Percentiles rank a stretch among this genome's conserved stretches.
Conservation (phyloP, 2,888 invertebrate species). For the Cheilosia variabilis region DNA sequence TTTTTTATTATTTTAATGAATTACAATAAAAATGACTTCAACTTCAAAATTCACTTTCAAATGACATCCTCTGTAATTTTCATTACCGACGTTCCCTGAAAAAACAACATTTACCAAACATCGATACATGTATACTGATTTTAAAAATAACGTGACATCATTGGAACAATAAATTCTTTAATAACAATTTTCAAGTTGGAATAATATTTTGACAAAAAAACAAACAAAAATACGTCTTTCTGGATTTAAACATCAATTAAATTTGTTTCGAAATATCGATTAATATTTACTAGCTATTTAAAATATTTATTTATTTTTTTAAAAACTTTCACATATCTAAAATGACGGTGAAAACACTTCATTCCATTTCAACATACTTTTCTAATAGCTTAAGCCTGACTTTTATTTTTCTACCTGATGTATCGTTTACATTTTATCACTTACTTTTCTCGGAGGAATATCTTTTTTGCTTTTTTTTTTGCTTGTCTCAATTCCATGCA, state of each 20-base stretch:
- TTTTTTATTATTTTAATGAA: constrained; percentile 47
- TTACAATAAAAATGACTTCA: constrained; percentile 58
- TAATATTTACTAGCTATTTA: background rate
- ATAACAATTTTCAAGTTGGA: constrained; percentile 2
- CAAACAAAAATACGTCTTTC: background rate
- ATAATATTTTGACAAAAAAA: background rate
- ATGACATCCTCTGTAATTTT: constrained; percentile 3
- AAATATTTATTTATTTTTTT: background rate
- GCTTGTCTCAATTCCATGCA: constrained; percentile 52
- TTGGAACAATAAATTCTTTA: background rate
- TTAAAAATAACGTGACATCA: background rate
- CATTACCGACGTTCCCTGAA: background rate
- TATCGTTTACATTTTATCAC: constrained; percentile 57
- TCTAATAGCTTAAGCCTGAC: constrained; percentile 32
- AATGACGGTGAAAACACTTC: constrained; percentile 7
- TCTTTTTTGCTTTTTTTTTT: background rate
- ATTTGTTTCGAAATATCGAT: constrained; percentile 16
- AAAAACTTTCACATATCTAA: constrained; percentile 2
- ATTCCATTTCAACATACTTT: constrained; percentile 42
- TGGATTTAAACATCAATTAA: background rate
- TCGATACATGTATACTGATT: background rate
- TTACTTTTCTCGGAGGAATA: constrained; percentile 34
- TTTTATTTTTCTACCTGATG: constrained; percentile 54
- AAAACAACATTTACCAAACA: constrained; percentile 30
- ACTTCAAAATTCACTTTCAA: constrained; percentile 25